phyloP scores from a whole-genome alignment of 2,113 vertebrate genomes.

The rat (Rattus norvegicus) region DNA sequence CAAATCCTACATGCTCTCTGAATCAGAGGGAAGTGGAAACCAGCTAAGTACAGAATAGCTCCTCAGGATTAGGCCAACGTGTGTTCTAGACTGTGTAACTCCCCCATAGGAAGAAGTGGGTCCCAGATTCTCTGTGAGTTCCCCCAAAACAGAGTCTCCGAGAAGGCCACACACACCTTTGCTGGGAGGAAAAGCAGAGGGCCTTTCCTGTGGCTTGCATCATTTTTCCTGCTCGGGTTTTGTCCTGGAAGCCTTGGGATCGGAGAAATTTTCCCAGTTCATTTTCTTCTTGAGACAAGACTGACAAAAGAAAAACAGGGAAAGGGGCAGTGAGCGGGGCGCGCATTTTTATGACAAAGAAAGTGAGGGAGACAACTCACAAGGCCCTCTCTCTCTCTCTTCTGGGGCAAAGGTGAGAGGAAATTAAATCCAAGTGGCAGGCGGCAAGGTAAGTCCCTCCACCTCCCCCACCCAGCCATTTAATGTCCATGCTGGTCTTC shows the following conservation, averaged over 20 bases:
- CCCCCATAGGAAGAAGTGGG: not conserved
- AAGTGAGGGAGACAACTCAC: constrained; percentile 35
- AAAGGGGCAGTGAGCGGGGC: constrained; percentile 56
- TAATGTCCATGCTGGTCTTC: constrained; percentile 60
- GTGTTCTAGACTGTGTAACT: not conserved
- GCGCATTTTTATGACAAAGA: constrained; percentile 35
- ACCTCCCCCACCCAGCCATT: not conserved
- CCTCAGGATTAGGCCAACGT: not conserved
- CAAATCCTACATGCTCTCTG: not conserved
- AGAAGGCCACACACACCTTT: constrained; percentile 91
- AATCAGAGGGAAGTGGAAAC: not conserved
- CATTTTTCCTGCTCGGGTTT: constrained; percentile 97
- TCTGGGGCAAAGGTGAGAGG: not conserved
- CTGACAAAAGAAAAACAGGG: constrained; percentile 84
- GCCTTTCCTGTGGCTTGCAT: constrained; percentile 99
- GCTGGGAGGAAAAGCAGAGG: constrained; percentile 98
- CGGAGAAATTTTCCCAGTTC: constrained; percentile 98
- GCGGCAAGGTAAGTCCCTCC: constrained; percentile 45
- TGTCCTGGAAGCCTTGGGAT: constrained; percentile 96
- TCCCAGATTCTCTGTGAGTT: not conserved
- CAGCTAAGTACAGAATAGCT: not conserved
- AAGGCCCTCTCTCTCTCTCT: constrained; percentile 26
- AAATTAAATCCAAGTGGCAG: constrained; percentile 72
- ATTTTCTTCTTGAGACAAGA: constrained; percentile 98
- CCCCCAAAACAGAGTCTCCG: not conserved